phyloP scores from a whole-genome alignment of 2,888 invertebrate genomes.

The Xestoiulus laeticollis region DNA sequence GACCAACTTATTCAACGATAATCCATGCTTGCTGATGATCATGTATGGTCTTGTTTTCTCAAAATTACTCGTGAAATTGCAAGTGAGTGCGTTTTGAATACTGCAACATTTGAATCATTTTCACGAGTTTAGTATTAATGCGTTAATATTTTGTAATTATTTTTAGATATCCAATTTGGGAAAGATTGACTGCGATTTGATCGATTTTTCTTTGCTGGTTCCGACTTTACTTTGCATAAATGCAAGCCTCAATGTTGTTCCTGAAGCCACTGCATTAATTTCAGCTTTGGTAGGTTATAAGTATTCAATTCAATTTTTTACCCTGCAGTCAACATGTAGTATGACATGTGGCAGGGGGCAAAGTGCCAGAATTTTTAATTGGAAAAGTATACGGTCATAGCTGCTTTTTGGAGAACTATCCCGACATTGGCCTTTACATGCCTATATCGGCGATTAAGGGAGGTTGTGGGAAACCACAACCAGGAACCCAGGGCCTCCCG shows the following conservation, averaged over 20 bases:
- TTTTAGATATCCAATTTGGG: slow-evolving; percentile 50
- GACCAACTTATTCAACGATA: not conserved
- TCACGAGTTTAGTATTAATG: not conserved
- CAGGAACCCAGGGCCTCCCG: too few relatives aligned
- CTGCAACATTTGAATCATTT: not conserved
- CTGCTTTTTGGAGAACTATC: too few relatives aligned
- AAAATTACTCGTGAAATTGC: slow-evolving; percentile 50
- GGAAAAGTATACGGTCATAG: too few relatives aligned
- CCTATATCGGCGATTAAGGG: too few relatives aligned
- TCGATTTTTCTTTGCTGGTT: slow-evolving; percentile 41
- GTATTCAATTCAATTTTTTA: too few relatives aligned
- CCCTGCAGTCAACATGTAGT: too few relatives aligned
- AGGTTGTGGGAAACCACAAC: too few relatives aligned
- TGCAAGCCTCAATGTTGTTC: slow-evolving; percentile 35
- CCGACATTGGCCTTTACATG: too few relatives aligned
- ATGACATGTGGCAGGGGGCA: too few relatives aligned
- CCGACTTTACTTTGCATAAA: slow-evolving; percentile 44
- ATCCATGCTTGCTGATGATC: slow-evolving; percentile 45
- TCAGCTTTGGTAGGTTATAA: slow-evolving; percentile 47
- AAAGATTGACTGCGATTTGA: slow-evolving; percentile 46
- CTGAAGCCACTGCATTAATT: slow-evolving; percentile 47
- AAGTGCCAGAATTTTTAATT: too few relatives aligned
- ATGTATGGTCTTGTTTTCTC: slow-evolving; percentile 49
- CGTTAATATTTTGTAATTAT: not conserved
- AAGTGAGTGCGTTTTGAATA: not conserved